Percentiles rank a stretch among this genome's conserved stretches.
Conservation (phyloP, 1,140 invertebrate genomes). For the Eriocheir sinensis region DNA sequence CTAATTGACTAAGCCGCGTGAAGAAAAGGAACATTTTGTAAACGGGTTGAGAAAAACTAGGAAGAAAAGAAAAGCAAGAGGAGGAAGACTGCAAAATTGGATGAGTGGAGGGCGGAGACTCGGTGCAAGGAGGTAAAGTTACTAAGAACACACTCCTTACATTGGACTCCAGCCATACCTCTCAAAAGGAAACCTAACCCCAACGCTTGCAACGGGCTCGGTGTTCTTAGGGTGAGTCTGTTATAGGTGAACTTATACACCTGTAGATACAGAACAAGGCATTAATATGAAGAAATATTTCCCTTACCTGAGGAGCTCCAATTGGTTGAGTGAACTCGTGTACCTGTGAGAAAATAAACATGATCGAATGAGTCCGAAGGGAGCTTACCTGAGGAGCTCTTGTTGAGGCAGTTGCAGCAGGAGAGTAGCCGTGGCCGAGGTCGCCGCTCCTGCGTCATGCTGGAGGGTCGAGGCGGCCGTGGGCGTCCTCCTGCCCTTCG, state of each 20-base stretch:
- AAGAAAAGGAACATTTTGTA: too few species aligned
- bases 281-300: constrained; percentile 26
- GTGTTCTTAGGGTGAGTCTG: background rate
- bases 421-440: constrained; percentile 52
- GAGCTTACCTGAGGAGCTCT: constrained; percentile 58
- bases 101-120: too few species aligned
- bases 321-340: background rate
- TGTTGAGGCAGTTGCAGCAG: constrained; percentile 71
- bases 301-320: background rate
- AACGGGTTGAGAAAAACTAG: too few species aligned
- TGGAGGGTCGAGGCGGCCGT: constrained; percentile 35
- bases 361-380: background rate
- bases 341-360: background rate
- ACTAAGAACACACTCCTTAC: too few species aligned
- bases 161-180: too few species aligned
- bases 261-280: background rate
- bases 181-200: too few species aligned
- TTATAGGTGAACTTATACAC: background rate
- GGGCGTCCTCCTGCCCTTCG: background rate
- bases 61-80: too few species aligned
- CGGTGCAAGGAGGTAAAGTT: too few species aligned
- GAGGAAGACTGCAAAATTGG: too few species aligned
- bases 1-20: too few species aligned
- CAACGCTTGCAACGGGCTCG: background rate
- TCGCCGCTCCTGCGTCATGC: constrained; percentile 66